A percentile compares a stretch with the other conserved stretches of the same genome.
Conservation (phyloP, 2,888 invertebrate species). For the Patella depressa region DNA sequence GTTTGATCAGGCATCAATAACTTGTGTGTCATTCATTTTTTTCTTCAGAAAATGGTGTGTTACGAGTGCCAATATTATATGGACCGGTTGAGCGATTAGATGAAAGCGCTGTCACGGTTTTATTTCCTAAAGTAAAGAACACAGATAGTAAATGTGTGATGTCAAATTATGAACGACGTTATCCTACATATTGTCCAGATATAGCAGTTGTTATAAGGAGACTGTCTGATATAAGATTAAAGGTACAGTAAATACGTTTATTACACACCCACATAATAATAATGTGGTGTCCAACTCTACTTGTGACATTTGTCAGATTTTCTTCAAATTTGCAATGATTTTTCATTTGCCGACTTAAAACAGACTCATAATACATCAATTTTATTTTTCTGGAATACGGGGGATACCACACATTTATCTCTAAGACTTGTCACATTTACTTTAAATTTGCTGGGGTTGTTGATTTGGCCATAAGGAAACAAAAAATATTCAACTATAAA, state of each 20-base stretch:
- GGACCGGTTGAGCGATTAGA: constrained; percentile 72
- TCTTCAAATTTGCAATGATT: too few relatives aligned
- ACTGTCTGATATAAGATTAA: constrained; percentile 61
- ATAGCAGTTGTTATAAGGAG: constrained; percentile 70
- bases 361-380: too few relatives aligned
- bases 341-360: too few relatives aligned
- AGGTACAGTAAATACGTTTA: constrained; percentile 43
- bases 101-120: constrained; percentile 73
- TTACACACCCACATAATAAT: neutral
- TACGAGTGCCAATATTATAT: constrained; percentile 74
- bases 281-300: neutral
- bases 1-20: neutral
- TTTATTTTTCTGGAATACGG: too few relatives aligned
- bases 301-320: too few relatives aligned
- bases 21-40: neutral
- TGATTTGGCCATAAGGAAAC: too few relatives aligned
- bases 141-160: constrained; percentile 53
- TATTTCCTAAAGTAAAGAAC: constrained; percentile 66
- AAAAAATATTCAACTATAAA: too few relatives aligned
- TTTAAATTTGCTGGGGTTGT: too few relatives aligned
- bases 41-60: constrained; percentile 70
- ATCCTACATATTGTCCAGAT: constrained; percentile 72
- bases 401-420: too few relatives aligned
- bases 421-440: too few relatives aligned
- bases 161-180: constrained; percentile 72